Evolutionary conservation across 2,113 vertebrate species (phyloP).

Genomic region (Dasypus novemcinctus): DNA sequence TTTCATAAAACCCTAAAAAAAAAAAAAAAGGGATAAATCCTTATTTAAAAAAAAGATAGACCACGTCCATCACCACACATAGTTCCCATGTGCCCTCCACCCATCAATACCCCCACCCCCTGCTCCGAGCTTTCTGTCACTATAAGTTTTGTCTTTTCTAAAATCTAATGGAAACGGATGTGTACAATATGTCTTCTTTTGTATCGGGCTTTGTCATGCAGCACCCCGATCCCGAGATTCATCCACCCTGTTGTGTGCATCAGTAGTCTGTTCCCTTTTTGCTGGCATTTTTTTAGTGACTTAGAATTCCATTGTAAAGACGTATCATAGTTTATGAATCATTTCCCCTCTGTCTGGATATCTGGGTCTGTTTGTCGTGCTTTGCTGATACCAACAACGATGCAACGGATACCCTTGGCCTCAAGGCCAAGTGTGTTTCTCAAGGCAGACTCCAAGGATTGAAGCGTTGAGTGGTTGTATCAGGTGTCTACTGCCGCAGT

Average conservation of each 20-base stretch:
- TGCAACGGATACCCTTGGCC: rapidly evolving
- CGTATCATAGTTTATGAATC: neutral
- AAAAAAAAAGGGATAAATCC: too few relatives aligned
- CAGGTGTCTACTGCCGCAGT: neutral
- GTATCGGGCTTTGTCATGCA: rapidly evolving
- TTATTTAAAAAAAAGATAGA: neutral
- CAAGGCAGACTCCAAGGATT: neutral
- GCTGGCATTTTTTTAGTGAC: neutral
- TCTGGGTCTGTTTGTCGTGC: rapidly evolving
- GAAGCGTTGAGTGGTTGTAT: neutral
- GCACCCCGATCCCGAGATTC: neutral
- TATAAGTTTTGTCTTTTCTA: neutral
- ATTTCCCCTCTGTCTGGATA: neutral
- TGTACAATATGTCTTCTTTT: too few relatives aligned
- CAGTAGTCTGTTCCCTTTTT: neutral
- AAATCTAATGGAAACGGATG: neutral
- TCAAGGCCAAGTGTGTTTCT: neutral
- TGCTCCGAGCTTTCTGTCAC: neutral
- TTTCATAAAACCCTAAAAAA: too few relatives aligned
- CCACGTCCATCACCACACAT: neutral
- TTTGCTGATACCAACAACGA: neutral
- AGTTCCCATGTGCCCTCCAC: neutral
- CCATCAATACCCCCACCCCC: neutral
- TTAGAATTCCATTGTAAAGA: neutral
- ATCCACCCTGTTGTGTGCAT: rapidly evolving